These are phyloP conservation scores for Orchesellides sinensis DNA, from an alignment of 2,888 invertebrate species.

Conservation along the genomic window DNA sequence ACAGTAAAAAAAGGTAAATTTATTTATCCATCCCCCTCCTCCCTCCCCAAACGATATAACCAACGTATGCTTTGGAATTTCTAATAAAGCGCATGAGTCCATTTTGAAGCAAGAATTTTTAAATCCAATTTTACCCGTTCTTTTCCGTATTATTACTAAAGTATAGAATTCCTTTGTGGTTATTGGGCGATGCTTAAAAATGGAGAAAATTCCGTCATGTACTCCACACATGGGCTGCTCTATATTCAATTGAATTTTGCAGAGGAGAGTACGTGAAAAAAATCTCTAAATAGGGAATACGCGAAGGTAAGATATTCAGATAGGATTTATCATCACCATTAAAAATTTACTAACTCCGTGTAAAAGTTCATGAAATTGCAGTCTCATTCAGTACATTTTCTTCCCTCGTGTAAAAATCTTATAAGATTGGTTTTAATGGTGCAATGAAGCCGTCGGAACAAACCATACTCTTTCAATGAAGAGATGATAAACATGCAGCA, in stretches of 20 bases:
- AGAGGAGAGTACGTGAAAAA: conserved; percentile 47
- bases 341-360: not conserved
- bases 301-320: conserved; percentile 8
- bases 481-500: not conserved
- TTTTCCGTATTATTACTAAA: conserved; percentile 3
- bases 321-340: no score
- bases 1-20: no score
- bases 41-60: no score
- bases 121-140: conserved; percentile 58
- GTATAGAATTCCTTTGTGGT: conserved; percentile 62
- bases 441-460: not conserved
- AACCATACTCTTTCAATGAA: no score
- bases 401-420: not conserved
- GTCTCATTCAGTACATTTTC: no score
- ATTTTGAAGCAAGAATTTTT: conserved; percentile 35
- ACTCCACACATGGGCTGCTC: conserved; percentile 53
- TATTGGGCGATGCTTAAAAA: conserved; percentile 55
- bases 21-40: no score
- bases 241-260: conserved; percentile 59
- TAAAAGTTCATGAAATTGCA: not conserved
- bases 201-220: conserved; percentile 50
- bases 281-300: conserved; percentile 27
- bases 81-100: conserved; percentile 43
- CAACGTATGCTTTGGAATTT: conserved; percentile 44
- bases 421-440: not conserved